Conservation (phyloP, 2,113 vertebrate genomes). For the Cottus gobio region DNA sequence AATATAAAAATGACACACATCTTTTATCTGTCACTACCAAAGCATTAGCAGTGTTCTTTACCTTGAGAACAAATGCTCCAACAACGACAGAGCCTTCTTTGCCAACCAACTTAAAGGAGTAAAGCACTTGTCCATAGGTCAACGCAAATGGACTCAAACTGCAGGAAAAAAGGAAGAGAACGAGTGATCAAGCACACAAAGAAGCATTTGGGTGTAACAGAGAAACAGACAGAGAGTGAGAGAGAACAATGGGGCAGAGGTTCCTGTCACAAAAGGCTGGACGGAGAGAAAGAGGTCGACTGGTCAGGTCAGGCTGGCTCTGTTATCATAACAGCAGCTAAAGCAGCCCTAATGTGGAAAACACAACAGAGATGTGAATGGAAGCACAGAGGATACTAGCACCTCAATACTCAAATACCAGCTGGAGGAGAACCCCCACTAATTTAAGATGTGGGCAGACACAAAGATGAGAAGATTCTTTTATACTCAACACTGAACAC, state of each 20-base stretch:
- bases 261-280: slow-evolving; percentile 56
- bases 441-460: not conserved
- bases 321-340: slow-evolving; percentile 69
- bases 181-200: slow-evolving; percentile 28
- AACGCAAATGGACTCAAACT: slow-evolving; percentile 51
- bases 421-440: not conserved
- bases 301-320: slow-evolving; percentile 50
- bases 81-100: slow-evolving; percentile 1
- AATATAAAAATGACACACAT: not conserved
- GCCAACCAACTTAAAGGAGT: not conserved
- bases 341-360: slow-evolving; percentile 62
- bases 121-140: slow-evolving; percentile 22
- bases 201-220: slow-evolving; percentile 20
- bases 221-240: not conserved
- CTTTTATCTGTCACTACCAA: not conserved
- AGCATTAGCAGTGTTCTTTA: not conserved
- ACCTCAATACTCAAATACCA: slow-evolving; percentile 1
- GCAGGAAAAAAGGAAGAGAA: slow-evolving; percentile 5
- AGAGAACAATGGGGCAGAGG: slow-evolving; percentile 66
- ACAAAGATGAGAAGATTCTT: not conserved
- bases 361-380: slow-evolving; percentile 36
- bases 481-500: not conserved
- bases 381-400: not conserved
- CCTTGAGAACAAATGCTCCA: slow-evolving; percentile 10
- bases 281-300: slow-evolving; percentile 56